These are phyloP conservation scores for Sarcophaga caerulescens DNA, from an alignment of 2,888 invertebrate species.

Conservation along the genomic window DNA sequence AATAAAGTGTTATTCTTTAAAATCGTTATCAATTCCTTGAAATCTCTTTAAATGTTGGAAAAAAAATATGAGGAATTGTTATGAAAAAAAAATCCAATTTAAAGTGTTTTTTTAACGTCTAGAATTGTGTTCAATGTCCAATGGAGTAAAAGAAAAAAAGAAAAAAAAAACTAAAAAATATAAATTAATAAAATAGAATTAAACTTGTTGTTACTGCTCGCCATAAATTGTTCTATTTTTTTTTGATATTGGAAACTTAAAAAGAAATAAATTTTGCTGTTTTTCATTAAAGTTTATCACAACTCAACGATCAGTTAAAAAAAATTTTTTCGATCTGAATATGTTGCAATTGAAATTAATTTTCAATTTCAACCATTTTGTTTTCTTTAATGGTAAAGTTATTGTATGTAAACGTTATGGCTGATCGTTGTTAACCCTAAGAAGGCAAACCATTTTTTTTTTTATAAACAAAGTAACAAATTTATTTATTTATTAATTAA, in stretches of 20 bases:
- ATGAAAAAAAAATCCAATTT: constrained; percentile 18
- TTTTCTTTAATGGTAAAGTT: constrained; percentile 13
- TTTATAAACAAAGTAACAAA: not conserved
- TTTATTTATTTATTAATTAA: too few species aligned
- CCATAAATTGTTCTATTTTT: constrained; percentile 29
- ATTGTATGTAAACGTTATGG: constrained; percentile 25
- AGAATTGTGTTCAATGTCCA: constrained; percentile 20
- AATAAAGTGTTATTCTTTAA: not conserved
- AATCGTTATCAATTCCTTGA: constrained; percentile 31
- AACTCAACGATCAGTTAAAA: constrained; percentile 49
- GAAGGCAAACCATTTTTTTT: not conserved
- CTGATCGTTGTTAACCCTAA: constrained; percentile 52
- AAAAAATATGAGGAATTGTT: constrained; percentile 13
- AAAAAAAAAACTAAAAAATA: not conserved
- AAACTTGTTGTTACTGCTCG: constrained; percentile 26
- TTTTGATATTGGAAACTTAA: not conserved
- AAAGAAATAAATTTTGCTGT: constrained; percentile 3
- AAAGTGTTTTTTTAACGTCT: constrained; percentile 36
- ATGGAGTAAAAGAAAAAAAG: not conserved
- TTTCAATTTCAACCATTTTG: constrained; percentile 46
- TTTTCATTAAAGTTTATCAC: constrained; percentile 60
- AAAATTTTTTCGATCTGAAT: not conserved
- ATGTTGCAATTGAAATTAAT: constrained; percentile 44
- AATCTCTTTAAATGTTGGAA: constrained; percentile 12
- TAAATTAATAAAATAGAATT: not conserved